These are phyloP conservation scores for Balanococcus diminutus DNA, from an alignment of 2,888 invertebrate species.

Conservation along the genomic window DNA sequence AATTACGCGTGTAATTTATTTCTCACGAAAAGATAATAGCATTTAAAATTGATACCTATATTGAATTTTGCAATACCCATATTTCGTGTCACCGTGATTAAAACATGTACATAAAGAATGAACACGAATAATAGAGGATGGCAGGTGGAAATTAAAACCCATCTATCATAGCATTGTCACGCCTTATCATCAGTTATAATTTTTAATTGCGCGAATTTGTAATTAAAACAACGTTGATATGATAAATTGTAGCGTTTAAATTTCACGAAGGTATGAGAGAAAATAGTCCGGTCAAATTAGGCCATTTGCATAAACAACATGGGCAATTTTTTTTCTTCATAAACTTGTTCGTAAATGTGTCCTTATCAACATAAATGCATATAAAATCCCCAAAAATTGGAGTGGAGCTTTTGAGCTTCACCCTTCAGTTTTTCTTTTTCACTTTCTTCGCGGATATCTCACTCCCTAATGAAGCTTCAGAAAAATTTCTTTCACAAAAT, in stretches of 20 bases:
- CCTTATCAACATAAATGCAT: no score
- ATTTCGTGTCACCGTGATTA: neutral
- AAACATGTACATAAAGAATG: constrained; percentile 7
- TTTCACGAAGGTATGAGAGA: neutral
- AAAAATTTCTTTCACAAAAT: no score
- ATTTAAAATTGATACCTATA: neutral
- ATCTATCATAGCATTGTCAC: neutral
- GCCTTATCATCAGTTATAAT: constrained; percentile 1
- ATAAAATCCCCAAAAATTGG: no score
- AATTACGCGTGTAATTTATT: neutral
- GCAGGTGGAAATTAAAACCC: constrained; percentile 10
- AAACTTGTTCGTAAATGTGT: no score
- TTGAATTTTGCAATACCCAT: neutral
- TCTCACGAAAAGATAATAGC: neutral
- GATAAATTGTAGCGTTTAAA: neutral
- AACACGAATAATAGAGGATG: neutral
- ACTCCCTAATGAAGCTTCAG: no score
- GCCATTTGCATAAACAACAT: no score
- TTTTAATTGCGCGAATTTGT: constrained; percentile 9
- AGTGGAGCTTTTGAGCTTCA: no score
- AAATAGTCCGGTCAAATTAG: neutral
- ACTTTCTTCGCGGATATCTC: no score
- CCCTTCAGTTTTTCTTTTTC: no score
- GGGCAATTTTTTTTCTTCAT: no score
- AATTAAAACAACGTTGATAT: neutral